Percentiles rank a stretch among this genome's conserved stretches.
These are phyloP conservation scores for Ptiloglossa arizonensis DNA, from an alignment of 1,140 invertebrate genomes.

Conservation along the genomic window DNA sequence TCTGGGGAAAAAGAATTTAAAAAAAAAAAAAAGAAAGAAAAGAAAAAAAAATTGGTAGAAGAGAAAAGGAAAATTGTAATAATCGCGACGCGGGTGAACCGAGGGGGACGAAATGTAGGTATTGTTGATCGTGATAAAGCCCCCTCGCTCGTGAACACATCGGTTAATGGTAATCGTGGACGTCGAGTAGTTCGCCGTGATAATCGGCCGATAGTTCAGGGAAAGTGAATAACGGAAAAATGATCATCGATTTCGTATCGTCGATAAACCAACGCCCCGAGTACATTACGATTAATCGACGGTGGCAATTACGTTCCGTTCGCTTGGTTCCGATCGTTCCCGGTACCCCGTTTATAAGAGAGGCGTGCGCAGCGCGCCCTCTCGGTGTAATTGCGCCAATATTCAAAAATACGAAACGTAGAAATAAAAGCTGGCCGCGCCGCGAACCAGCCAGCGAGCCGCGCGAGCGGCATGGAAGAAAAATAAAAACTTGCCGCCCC, in stretches of 20 bases:
- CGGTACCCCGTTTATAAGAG: no score
- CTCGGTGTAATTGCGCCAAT: slow-evolving; percentile 62
- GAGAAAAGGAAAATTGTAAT: no score
- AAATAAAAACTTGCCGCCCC: slow-evolving; percentile 48
- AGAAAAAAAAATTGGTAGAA: no score
- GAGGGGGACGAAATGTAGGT: not conserved
- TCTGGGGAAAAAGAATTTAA: no score
- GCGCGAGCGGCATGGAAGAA: no score
- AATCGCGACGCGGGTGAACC: no score
- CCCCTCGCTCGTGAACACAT: no score
- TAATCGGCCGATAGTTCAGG: slow-evolving; percentile 22
- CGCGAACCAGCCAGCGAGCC: no score
- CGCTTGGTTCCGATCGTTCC: not conserved
- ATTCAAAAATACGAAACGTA: slow-evolving; percentile 46
- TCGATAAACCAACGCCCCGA: slow-evolving; percentile 48
- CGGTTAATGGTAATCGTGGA: not conserved
- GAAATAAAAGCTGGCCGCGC: slow-evolving; percentile 40
- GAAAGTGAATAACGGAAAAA: slow-evolving; percentile 32
- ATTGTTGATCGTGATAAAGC: not conserved
- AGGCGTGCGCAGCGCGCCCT: no score
- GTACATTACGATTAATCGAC: slow-evolving; percentile 49
- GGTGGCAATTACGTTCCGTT: slow-evolving; percentile 44
- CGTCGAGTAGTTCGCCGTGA: slow-evolving; percentile 35
- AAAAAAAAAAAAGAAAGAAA: no score
- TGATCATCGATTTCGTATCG: slow-evolving; percentile 51